Base-by-base conservation (phyloP, 1,140 invertebrate genomes). In the Meloidogyne chitwoodi region DNA sequence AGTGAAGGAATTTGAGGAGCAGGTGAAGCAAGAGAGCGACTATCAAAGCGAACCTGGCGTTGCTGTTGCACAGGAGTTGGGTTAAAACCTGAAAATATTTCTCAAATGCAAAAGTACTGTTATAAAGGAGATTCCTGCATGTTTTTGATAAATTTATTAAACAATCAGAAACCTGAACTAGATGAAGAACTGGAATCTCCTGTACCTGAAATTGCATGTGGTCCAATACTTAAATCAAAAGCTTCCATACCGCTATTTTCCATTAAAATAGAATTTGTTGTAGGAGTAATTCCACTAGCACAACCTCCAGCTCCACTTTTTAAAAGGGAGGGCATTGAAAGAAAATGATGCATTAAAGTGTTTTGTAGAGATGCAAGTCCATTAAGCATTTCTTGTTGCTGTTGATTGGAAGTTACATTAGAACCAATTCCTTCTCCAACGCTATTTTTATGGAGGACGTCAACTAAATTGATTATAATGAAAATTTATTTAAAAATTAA, bases 311-410 rank as follows among this genome's bases (percentile, higher is more conserved):
- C 22, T 63, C 56, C 34, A 27, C 78, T 86, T 68, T 80, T 81
- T 31, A 84, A 68, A 34, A 84, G 31, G 1, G 83, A 84, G 6
- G 83, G 83, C 84, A 84, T 82, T 10, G 83, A 84, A 19, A 84
- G 77, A 71, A 85, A 84, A 26, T 78, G 68, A 56, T 56, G 48
- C n/a, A 82, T 77, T 69, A 86, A 79, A 14, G 77, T 62, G 38
- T 80, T 68, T 64, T 82, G 83, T n/a, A 56, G 19, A 56, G 48
- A 56, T 16, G 74, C 67, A 76, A 85, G 64, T 44, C 86, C 41
- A 73, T 79, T 83, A 62, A 75, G 68, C 71, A 72, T 62, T 38
- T 86, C 83, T 24, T 71, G 27, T 61, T 78, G 83, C 22, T 75
- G 29, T 14, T 81, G 38, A 8, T 80, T 73, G 16, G 82, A 22